Evolutionary conservation across 2,797 vertebrate genomes (phyloP), one percentile per base, ranked within the genome.

Genomic region (Philypnodon macrostomus): DNA sequence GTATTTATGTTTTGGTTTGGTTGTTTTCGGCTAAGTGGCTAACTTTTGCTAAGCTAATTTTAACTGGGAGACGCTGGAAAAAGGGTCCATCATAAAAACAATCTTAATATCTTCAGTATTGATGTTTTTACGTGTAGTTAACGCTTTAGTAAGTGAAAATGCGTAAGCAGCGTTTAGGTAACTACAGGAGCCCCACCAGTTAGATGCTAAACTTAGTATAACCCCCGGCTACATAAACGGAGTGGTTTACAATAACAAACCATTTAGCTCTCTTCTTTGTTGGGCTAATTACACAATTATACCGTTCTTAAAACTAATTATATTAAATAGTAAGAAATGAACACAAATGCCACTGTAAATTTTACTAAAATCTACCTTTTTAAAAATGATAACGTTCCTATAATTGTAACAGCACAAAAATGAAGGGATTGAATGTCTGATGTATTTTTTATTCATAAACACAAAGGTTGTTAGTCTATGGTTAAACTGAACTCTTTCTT

Each of bases 31-130:
- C 79, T 76, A 67, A 40, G 44, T 18, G 37, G 75, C 72, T 84
- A 84, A 54, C 70, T 50, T 63, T 77, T 74, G 80, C 77, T 45
- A 80, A 75, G 73, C 70, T 49, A 7, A 41, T 48, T 47, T 30
- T 12, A 58, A 53, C 9, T 35, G 23, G 19, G 16, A 47, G 54
- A 53, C 29, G 23, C 17, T 9, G 12, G 12, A 8, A 3, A 16
- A 16, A 9, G 17, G 2, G 14, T 31, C 6, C 18, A 4, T 19
- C 17, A n/a, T n/a, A n/a, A 29, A 5, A n/a, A 35, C 21, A 17
- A 17, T 4, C 2, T 2, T 1, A 7, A 2, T 7, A 0, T 32
- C 13, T 13, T 13, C n/a, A 4, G 11, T 32, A 12, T 11, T 3
- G 4, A 24, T 13, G 1, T 1, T 7, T 14, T 23, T 41, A n/a